Evolutionary conservation across 2,797 vertebrate species (phyloP).

Genomic region (Protosalanx chinensis): DNA sequence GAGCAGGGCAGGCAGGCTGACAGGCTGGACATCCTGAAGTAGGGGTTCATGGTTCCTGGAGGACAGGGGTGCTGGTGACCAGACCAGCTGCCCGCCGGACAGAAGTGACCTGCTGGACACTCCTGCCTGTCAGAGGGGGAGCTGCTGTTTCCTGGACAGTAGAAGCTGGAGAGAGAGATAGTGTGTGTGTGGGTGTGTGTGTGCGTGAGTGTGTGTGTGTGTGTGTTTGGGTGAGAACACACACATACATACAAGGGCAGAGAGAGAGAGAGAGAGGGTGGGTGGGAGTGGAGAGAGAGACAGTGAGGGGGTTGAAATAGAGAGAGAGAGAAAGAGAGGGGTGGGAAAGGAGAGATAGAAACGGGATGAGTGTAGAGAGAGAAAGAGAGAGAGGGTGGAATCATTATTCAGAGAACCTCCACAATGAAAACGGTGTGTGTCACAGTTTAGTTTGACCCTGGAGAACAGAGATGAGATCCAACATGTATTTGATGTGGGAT

Average conservation of each 20-base stretch:
- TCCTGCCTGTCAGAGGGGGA: constrained; percentile 66
- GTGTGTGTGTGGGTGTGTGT: background rate
- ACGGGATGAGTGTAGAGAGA: background rate
- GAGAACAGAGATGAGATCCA: background rate
- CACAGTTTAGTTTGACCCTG: too few species aligned
- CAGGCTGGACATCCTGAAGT: constrained; percentile 53
- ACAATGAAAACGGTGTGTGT: background rate
- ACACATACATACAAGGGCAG: constrained; percentile 20
- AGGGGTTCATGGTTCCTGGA: constrained; percentile 79
- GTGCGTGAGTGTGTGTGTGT: background rate
- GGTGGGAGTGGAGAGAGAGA: too few species aligned
- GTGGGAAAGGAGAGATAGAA: background rate
- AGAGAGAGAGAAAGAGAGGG: too few species aligned
- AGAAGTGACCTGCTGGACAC: constrained; percentile 87
- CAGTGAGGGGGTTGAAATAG: too few species aligned
- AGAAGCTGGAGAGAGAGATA: constrained; percentile 73
- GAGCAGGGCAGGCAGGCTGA: constrained; percentile 81
- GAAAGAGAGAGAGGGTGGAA: background rate
- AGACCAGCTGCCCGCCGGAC: constrained; percentile 75
- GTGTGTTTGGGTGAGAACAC: background rate
- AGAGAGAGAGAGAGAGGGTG: constrained; percentile 7
- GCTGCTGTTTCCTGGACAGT: constrained; percentile 77
- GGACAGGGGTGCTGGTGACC: constrained; percentile 84
- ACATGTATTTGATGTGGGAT: background rate
- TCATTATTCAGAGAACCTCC: background rate